Percentiles rank a stretch among this genome's conserved stretches.
Conservation (phyloP, 2,797 vertebrate species). For the Sitta carolinensis region DNA sequence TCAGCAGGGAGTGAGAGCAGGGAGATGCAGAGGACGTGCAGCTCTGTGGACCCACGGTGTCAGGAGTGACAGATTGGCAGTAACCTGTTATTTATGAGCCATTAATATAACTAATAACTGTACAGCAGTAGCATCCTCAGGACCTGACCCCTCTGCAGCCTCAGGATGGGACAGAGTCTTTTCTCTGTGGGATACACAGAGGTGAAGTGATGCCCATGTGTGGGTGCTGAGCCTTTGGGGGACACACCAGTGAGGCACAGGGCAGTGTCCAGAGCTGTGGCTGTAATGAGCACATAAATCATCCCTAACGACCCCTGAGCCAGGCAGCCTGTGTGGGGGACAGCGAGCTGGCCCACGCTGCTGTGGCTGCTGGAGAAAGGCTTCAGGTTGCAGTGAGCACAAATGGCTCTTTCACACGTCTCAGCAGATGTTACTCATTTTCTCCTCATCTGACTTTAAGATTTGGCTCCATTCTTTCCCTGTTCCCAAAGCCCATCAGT, state of each 20-base stretch:
- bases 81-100: neutral
- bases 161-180: neutral
- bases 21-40: neutral
- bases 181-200: rapidly evolving
- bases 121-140: neutral
- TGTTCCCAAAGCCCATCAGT: slow-evolving; percentile 48
- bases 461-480: slow-evolving; percentile 57
- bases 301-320: neutral
- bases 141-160: neutral
- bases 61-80: neutral
- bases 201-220: neutral
- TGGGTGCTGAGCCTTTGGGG: neutral
- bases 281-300: slow-evolving; percentile 15
- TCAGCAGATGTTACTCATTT: slow-evolving; percentile 71
- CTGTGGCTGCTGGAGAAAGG: neutral
- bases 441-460: slow-evolving; percentile 66
- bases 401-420: slow-evolving; percentile 63
- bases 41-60: neutral
- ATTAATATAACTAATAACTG: neutral
- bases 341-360: neutral
- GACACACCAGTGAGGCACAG: neutral
- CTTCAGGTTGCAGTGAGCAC: slow-evolving; percentile 3
- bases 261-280: neutral
- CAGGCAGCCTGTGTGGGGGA: neutral
- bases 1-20: neutral